Conservation (phyloP, 2,797 vertebrate genomes). For the Percopsis omiscomaycus region DNA sequence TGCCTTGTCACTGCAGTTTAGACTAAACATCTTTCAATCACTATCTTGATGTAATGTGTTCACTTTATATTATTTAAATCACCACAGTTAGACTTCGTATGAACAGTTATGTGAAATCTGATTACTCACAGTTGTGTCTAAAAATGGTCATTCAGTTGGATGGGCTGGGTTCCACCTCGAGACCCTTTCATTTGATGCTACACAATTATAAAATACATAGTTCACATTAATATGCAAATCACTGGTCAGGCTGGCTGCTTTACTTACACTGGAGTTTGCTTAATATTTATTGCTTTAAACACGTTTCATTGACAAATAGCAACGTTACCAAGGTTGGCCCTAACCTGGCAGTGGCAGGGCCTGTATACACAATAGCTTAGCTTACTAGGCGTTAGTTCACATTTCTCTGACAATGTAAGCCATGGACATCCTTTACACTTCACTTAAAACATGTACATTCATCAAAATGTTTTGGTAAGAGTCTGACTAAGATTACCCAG, state of each 20-base stretch:
- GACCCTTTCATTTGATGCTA: conserved; percentile 63
- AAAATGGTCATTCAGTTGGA: conserved; percentile 72
- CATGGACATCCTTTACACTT: no score
- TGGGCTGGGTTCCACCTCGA: conserved; percentile 71
- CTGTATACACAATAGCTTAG: conserved; percentile 44
- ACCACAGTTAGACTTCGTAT: conserved; percentile 38
- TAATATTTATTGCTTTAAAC: no score
- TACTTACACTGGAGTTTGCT: no score
- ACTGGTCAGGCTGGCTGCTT: neutral
- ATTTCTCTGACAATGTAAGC: neutral
- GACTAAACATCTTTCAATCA: neutral
- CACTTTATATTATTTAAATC: conserved; percentile 1
- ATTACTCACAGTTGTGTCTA: conserved; percentile 76
- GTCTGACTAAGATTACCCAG: neutral
- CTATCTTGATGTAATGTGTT: neutral
- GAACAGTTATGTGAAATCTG: conserved; percentile 62
- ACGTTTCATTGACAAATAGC: neutral
- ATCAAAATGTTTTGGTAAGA: no score
- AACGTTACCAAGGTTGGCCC: conserved; percentile 31
- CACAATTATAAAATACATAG: conserved; percentile 25
- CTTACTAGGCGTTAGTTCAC: no score
- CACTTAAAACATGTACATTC: no score
- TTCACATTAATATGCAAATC: neutral
- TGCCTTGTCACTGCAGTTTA: neutral
- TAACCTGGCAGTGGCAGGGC: conserved; percentile 61